Evolutionary conservation across 2,888 invertebrate species (phyloP), one percentile per base, ranked within the genome.

Genomic region (Limnephilus marmoratus): DNA sequence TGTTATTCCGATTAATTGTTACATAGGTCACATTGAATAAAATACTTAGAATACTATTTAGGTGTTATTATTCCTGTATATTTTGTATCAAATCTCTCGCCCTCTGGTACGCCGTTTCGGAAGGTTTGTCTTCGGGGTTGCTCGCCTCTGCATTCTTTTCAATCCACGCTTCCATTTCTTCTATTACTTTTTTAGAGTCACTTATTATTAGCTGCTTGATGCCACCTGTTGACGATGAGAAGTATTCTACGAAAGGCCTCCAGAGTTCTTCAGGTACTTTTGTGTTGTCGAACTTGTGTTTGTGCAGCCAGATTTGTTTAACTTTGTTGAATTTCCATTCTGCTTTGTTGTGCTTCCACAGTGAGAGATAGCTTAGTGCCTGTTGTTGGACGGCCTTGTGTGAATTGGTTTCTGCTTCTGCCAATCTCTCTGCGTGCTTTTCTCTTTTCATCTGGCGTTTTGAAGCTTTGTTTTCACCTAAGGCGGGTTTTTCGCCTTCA

Each of bases 311-410:
- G n/a, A 97, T 96, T 95, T 98, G 98, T 93, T 97, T 97, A 1
- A 97, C 95, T 95, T 98, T 98, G 95, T 97, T 97, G 94, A 98
- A 98, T 95, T 98, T 98, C 98, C 98, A 98, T 94, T 97, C 97
- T 85, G 95, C 95, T 93, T 95, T 96, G 93, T 97, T 96, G 94
- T 97, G 96, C 95, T 98, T 97, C 98, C 98, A 98, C 94, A 97
- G 96, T 2, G 97, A 97, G 90, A 98, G 94, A 94, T 98, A 98
- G 94, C 96, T 97, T 31, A 97, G 95, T 92, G 97, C 97, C 93
- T 97, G 97, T 85, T 96, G 95, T 94, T 97, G 97, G 18, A 97
- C 96, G 91, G 96, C 96, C 91, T 96, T 95, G 94, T 96, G 96
- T 18, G 95, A 95, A 86, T 96, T 96, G 89, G 96, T 95, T 94